Evolutionary conservation across 2,888 invertebrate species (phyloP), one percentile per base, ranked within the genome.

Genomic region (Caenorhabditis doughertyi): DNA sequence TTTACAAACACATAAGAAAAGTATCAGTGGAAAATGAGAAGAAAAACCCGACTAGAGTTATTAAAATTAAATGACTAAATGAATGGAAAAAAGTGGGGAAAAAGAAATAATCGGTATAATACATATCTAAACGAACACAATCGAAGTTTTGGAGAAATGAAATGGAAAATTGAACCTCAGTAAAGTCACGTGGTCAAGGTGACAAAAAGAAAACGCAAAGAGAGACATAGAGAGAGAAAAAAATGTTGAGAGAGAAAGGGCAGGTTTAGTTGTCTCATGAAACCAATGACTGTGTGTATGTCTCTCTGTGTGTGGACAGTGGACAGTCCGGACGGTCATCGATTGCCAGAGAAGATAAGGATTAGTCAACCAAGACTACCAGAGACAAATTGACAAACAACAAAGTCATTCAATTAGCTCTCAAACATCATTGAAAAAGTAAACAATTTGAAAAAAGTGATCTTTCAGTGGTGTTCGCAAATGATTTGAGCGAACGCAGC

Each of bases 401-500:
- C 51, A 35, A 35, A 21, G n/a, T n/a, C n/a, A n/a, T n/a, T n/a
- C n/a, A 29, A 18, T 27, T 23, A 11, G 21, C 58, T 18, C 16
- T 60, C 60, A 60, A 60, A 60, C 60, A 60, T n/a, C 60, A 60
- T 25, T 25, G 21, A 3, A 39, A 16, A n/a, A 56, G 8, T 23
- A 49, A 49, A 21, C 23, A 44, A 44, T 16, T 16, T 11, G 49
- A 21, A 4, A 23, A 49, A 49, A 21, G 49, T 21, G 11, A 49
- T 7, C 4, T 44, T 16, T 44, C 44, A 56, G 29, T 32, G 18
- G 23, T 35, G 60, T 29, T 72, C 73, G 25, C 51, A 23, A 3
- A 87, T 74, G 44, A 88, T 62, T 27, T 79, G 84, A 18, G 88
- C 84, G 82, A 92, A 89, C 47, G 91, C 90, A 4, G 89, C 90